phyloP scores from a whole-genome alignment of 2,113 vertebrate species.

The Cranoglanis bouderius region DNA sequence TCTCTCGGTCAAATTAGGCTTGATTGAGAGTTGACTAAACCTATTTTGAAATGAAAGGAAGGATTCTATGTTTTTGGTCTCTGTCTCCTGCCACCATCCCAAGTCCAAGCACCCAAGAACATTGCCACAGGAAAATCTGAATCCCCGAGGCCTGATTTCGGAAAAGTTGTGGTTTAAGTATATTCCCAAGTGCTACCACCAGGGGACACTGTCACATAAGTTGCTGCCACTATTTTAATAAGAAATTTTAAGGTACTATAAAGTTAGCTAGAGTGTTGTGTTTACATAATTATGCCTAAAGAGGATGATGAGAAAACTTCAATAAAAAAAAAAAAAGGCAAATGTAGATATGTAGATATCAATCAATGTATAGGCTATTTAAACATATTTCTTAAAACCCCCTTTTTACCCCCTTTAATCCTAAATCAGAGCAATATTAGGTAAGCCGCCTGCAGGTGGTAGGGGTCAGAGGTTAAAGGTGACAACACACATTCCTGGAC shows the following conservation, averaged over 20 bases:
- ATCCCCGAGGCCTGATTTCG: neutral
- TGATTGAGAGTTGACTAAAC: neutral
- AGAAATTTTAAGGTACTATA: neutral
- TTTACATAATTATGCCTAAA: neutral
- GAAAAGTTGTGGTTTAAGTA: neutral
- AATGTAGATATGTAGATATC: neutral
- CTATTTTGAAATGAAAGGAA: neutral
- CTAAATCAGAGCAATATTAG: constrained; percentile 36
- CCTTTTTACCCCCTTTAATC: no score
- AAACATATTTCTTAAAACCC: neutral
- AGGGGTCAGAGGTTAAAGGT: constrained; percentile 34
- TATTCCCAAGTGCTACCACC: neutral
- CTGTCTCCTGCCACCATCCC: neutral
- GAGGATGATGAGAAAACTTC: neutral
- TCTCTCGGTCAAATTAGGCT: neutral
- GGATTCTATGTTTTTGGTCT: neutral
- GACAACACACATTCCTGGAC: constrained; percentile 31
- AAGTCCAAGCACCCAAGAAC: neutral
- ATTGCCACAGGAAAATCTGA: neutral
- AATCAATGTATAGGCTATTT: neutral
- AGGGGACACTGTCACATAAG: neutral
- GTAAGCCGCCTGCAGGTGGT: constrained; percentile 21
- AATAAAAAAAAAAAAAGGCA: neutral
- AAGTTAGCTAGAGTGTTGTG: neutral
- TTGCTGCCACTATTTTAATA: neutral